Conservation (phyloP, 1,140 invertebrate species). For the Bombus polaris region DNA sequence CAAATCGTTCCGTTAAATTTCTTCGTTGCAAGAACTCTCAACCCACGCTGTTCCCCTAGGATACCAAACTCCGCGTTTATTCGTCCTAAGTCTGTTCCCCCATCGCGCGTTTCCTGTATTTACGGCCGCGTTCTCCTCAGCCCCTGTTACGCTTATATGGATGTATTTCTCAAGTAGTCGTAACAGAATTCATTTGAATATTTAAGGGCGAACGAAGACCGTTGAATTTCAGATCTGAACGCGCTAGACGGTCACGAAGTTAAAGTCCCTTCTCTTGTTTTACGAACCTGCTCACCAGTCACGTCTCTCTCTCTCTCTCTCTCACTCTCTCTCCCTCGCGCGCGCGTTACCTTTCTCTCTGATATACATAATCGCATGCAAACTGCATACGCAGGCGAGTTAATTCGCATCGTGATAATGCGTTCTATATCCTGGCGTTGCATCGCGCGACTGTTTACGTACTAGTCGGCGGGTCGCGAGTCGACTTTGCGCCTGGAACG, state of each 20-base stretch:
- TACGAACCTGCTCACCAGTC: neutral
- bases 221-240: conserved; percentile 31
- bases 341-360: no score
- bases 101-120: neutral
- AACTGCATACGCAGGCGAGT: neutral
- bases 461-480: neutral
- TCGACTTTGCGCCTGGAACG: neutral
- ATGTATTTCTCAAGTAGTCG: conserved; percentile 16
- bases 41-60: neutral
- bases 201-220: conserved; percentile 20
- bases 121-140: neutral
- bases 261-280: conserved; percentile 3
- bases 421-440: neutral
- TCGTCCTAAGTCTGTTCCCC: no score
- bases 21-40: neutral
- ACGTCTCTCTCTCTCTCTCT: neutral
- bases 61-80: no score
- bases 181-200: conserved; percentile 46
- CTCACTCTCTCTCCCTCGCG: no score
- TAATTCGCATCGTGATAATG: conserved; percentile 24
- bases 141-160: neutral
- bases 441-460: neutral
- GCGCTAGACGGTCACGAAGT: conserved; percentile 2
- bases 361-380: conserved; percentile 7
- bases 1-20: neutral